A percentile compares a stretch with the other conserved stretches of the same genome.
Evolutionary conservation across 1,140 invertebrate genomes (phyloP).

Genomic region (Drosophila willistoni): DNA sequence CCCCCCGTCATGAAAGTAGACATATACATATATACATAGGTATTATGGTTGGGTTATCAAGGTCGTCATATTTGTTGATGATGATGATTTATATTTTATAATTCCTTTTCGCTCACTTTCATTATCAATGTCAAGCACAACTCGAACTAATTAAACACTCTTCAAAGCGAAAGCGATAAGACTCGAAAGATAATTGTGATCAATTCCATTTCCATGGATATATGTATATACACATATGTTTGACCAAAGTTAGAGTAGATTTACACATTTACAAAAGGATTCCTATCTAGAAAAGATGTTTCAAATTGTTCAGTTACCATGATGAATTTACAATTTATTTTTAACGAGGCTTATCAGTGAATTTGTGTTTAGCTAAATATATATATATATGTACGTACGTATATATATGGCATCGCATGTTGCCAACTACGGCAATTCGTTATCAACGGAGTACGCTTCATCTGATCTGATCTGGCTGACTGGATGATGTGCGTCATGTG

Average conservation of each 20-base stretch:
- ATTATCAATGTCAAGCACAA: slow-evolving; percentile 76
- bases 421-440: slow-evolving; percentile 6
- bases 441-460: background rate
- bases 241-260: background rate
- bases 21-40: background rate
- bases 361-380: background rate
- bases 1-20: background rate
- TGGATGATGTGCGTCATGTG: slow-evolving; percentile 7
- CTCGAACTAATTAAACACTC: slow-evolving; percentile 54
- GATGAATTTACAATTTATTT: slow-evolving; percentile 55
- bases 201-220: slow-evolving; percentile 39
- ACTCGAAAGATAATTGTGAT: slow-evolving; percentile 2
- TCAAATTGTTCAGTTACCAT: slow-evolving; percentile 28
- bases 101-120: slow-evolving; percentile 52
- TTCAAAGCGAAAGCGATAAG: slow-evolving; percentile 49
- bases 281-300: slow-evolving; percentile 3
- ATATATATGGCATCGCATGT: slow-evolving; percentile 23
- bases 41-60: slow-evolving; percentile 3
- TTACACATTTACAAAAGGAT: background rate
- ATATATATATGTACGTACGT: background rate
- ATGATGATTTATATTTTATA: slow-evolving; percentile 1
- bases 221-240: slow-evolving; percentile 48
- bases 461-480: slow-evolving; percentile 1
- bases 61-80: slow-evolving; percentile 13
- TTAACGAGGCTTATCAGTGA: slow-evolving; percentile 48